Percentiles rank a stretch among this genome's conserved stretches.
Conservation (phyloP, 2,113 vertebrate species). For the Erinaceus europaeus region DNA sequence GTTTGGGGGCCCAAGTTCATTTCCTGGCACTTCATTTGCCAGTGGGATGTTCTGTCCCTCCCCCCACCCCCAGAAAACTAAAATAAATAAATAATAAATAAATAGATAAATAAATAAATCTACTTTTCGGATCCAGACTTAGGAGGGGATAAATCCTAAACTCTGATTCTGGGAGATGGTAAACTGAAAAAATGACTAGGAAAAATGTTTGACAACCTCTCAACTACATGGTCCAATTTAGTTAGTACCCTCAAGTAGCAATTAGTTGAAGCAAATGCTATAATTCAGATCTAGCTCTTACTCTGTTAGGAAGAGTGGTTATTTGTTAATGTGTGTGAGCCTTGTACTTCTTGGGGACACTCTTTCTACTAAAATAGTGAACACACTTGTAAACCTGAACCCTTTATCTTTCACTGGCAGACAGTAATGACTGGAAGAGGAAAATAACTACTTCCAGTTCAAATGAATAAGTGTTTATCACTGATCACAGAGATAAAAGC, state of each 20-base stretch:
- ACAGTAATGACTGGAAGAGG: background rate
- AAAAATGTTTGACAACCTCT: background rate
- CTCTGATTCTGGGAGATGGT: background rate
- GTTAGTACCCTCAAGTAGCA: background rate
- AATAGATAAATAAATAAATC: too few relatives aligned
- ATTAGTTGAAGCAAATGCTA: background rate
- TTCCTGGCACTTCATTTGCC: too few relatives aligned
- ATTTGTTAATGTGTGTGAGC: background rate
- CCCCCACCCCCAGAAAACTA: too few relatives aligned
- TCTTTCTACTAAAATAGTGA: constrained; percentile 32
- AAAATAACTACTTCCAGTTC: constrained; percentile 15
- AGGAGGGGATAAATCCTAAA: background rate
- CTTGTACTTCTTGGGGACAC: background rate
- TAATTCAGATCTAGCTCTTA: background rate
- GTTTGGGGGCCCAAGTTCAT: background rate
- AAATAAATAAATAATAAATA: too few relatives aligned
- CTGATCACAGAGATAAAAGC: constrained; percentile 3
- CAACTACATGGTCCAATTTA: background rate
- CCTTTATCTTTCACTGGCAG: background rate
- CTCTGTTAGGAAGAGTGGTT: background rate
- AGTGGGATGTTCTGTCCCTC: too few relatives aligned
- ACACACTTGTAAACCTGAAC: background rate
- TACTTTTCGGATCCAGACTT: background rate
- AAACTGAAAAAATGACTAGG: background rate
- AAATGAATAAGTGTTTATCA: background rate